Evolutionary conservation across 2,797 vertebrate genomes (phyloP).

Genomic region (Fistularia tabacaria): DNA sequence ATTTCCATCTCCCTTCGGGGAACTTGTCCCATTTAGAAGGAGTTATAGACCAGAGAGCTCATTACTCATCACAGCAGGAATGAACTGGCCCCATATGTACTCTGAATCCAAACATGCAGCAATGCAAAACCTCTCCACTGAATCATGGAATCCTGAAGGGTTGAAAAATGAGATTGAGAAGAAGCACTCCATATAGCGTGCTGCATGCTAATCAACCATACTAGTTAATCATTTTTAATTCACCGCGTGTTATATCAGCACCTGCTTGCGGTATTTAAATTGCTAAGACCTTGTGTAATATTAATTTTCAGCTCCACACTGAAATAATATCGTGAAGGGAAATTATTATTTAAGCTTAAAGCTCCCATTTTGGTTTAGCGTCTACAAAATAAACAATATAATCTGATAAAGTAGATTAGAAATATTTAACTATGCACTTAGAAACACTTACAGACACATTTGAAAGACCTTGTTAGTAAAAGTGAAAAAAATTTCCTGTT

Average conservation of each 20-base stretch:
- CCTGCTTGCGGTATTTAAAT: constrained; percentile 33
- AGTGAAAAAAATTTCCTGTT: too few species aligned
- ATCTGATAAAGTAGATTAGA: too few species aligned
- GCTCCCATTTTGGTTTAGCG: too few species aligned
- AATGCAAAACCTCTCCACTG: constrained; percentile 31
- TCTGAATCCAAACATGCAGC: constrained; percentile 34
- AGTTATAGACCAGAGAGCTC: constrained; percentile 43
- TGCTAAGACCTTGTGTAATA: constrained; percentile 15
- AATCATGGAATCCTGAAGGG: constrained; percentile 24
- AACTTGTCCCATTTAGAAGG: constrained; percentile 39
- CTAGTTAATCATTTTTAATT: constrained; percentile 47
- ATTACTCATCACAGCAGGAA: constrained; percentile 58
- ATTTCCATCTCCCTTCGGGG: constrained; percentile 22
- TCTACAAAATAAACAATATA: too few species aligned
- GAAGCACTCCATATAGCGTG: constrained; percentile 20
- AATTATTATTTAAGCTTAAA: too few species aligned
- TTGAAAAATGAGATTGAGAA: constrained; percentile 31
- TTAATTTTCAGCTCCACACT: too few species aligned
- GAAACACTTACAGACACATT: too few species aligned
- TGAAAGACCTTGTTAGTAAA: too few species aligned
- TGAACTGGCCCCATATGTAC: constrained; percentile 36
- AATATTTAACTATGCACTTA: too few species aligned
- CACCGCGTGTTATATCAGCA: constrained; percentile 35
- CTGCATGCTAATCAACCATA: constrained; percentile 36
- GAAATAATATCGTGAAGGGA: too few species aligned